Percentiles rank a stretch among this genome's conserved stretches.
These are phyloP conservation scores for Oncorhynchus kisutch DNA, from an alignment of 2,113 vertebrate genomes.

Conservation along the genomic window DNA sequence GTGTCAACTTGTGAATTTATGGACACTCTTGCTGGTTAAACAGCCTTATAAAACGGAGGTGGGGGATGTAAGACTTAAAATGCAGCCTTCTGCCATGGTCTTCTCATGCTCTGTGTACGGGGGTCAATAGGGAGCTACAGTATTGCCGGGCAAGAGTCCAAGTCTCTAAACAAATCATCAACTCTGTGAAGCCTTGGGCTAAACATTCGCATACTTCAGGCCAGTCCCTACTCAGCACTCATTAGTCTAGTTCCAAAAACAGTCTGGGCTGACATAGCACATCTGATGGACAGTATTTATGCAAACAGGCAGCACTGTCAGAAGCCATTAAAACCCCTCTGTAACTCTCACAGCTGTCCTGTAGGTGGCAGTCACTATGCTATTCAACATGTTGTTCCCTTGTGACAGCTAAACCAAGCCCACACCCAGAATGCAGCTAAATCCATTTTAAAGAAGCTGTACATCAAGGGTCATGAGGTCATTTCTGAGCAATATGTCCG, in stretches of 20 bases:
- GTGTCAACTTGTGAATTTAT: conserved; percentile 65
- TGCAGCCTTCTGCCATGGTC: conserved; percentile 21
- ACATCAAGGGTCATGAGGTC: too few relatives aligned
- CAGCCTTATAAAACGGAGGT: conserved; percentile 58
- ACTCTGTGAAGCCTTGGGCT: conserved; percentile 34
- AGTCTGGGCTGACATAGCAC: background rate
- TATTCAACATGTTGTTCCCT: background rate
- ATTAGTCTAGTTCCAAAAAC: conserved; percentile 10
- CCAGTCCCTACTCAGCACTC: conserved; percentile 16
- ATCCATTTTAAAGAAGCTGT: too few relatives aligned
- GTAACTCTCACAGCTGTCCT: background rate
- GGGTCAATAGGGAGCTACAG: conserved; percentile 65
- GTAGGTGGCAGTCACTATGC: background rate
- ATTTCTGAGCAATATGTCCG: too few relatives aligned
- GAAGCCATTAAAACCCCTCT: background rate
- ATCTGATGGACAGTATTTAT: background rate
- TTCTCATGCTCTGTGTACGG: conserved; percentile 45
- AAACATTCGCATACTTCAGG: conserved; percentile 31
- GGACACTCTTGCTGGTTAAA: conserved; percentile 63
- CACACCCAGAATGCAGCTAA: too few relatives aligned
- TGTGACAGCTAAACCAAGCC: too few relatives aligned
- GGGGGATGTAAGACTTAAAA: conserved; percentile 51
- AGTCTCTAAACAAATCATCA: conserved; percentile 35
- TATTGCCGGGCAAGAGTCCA: conserved; percentile 57
- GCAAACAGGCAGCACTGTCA: conserved; percentile 1